phyloP scores from a whole-genome alignment of 2,888 invertebrate genomes.

The Brenthis daphne region DNA sequence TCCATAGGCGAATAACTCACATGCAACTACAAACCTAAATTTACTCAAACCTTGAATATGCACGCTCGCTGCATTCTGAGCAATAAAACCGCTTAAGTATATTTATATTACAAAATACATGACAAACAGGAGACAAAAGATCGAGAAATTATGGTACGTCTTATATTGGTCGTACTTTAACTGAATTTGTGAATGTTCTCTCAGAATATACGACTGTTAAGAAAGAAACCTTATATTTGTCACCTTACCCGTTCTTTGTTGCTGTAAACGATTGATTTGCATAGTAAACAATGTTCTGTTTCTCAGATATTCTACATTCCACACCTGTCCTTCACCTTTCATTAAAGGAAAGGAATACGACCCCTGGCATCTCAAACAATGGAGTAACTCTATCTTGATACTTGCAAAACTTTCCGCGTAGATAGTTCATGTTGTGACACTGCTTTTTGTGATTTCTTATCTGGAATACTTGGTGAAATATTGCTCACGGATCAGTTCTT shows the following conservation, averaged over 20 bases:
- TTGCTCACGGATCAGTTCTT: slow-evolving; percentile 66
- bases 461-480: slow-evolving; percentile 65
- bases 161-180: slow-evolving; percentile 30
- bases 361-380: slow-evolving; percentile 63
- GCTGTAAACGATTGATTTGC: slow-evolving; percentile 52
- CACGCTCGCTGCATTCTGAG: slow-evolving; percentile 37
- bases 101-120: slow-evolving; percentile 36
- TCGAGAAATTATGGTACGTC: slow-evolving; percentile 30
- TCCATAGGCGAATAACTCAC: slow-evolving; percentile 37
- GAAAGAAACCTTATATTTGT: slow-evolving; percentile 40
- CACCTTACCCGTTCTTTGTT: slow-evolving; percentile 42
- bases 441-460: slow-evolving; percentile 71
- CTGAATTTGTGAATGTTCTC: slow-evolving; percentile 33
- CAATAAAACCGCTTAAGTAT: slow-evolving; percentile 33
- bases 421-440: slow-evolving; percentile 65
- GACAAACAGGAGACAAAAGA: slow-evolving; percentile 36
- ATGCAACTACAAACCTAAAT: slow-evolving; percentile 38
- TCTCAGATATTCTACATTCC: slow-evolving; percentile 60
- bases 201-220: slow-evolving; percentile 38
- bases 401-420: slow-evolving; percentile 70
- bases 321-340: slow-evolving; percentile 72
- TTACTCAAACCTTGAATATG: slow-evolving; percentile 35
- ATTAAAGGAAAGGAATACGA: slow-evolving; percentile 63
- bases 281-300: slow-evolving; percentile 54
- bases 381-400: slow-evolving; percentile 54